phyloP scores from a whole-genome alignment of 2,888 invertebrate species.

The Lutraria lutraria region DNA sequence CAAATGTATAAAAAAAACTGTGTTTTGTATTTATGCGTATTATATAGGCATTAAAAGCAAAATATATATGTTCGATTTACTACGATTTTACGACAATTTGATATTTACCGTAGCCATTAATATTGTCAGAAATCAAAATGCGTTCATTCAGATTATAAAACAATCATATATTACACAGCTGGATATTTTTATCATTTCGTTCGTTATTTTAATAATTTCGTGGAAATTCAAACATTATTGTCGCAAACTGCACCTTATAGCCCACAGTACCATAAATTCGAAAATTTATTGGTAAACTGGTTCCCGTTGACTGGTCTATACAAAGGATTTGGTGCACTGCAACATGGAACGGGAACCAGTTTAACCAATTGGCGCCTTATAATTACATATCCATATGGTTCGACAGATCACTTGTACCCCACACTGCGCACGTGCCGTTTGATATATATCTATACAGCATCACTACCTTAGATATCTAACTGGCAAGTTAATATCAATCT shows the following conservation, averaged over 20 bases:
- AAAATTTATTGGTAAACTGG: too few species aligned
- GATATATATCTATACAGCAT: not conserved
- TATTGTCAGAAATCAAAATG: not conserved
- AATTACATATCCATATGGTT: not conserved
- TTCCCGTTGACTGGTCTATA: too few species aligned
- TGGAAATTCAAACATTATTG: not conserved
- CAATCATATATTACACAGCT: not conserved
- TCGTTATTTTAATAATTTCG: not conserved
- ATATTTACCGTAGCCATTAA: not conserved
- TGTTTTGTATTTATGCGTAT: not conserved
- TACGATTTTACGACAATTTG: not conserved
- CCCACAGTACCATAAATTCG: not conserved
- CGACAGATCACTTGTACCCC: not conserved
- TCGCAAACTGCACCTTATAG: not conserved
- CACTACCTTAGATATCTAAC: constrained; percentile 13
- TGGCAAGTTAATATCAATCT: constrained; percentile 11
- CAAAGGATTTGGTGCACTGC: too few species aligned
- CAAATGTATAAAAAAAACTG: not conserved
- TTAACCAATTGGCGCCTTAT: not conserved
- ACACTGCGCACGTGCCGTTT: not conserved
- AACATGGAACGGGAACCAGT: too few species aligned
- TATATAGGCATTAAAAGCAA: not conserved
- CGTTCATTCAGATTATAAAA: not conserved
- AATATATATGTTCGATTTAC: not conserved
- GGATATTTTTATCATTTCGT: not conserved